Percentiles rank a stretch among this genome's conserved stretches.
Conservation (phyloP, 2,113 vertebrate genomes). For the Aythya baeri region DNA sequence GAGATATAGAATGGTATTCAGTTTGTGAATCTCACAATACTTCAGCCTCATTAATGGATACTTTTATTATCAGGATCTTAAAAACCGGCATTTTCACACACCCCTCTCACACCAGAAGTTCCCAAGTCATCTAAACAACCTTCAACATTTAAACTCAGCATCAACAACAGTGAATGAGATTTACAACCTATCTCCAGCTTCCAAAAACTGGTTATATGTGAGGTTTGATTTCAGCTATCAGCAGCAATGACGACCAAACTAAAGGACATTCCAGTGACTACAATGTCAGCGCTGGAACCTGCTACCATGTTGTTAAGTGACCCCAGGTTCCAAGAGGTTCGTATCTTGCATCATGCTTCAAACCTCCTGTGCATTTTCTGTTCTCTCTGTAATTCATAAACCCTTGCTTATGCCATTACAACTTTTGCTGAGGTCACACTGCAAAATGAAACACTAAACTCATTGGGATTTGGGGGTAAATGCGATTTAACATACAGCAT, state of each 20-base stretch:
- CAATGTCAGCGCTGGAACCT: not conserved
- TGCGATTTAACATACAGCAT: not conserved
- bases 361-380: not conserved
- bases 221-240: not conserved
- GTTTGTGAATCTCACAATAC: not conserved
- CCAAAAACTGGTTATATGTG: not conserved
- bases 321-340: not conserved
- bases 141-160: not conserved
- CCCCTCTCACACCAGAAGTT: not conserved
- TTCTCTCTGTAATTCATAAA: not conserved
- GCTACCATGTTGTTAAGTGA: not conserved
- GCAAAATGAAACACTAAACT: not conserved
- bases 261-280: not conserved
- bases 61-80: not conserved
- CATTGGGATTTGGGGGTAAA: not conserved
- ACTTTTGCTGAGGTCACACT: not conserved
- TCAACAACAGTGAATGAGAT: not conserved
- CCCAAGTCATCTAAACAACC: not conserved
- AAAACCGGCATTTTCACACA: not conserved
- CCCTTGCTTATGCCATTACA: not conserved
- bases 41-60: not conserved
- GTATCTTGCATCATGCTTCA: fast-evolving
- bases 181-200: not conserved
- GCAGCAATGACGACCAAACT: not conserved
- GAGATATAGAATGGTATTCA: not conserved